Base-by-base conservation (phyloP, 2,797 vertebrate genomes). In the Eulemur mongoz region DNA sequence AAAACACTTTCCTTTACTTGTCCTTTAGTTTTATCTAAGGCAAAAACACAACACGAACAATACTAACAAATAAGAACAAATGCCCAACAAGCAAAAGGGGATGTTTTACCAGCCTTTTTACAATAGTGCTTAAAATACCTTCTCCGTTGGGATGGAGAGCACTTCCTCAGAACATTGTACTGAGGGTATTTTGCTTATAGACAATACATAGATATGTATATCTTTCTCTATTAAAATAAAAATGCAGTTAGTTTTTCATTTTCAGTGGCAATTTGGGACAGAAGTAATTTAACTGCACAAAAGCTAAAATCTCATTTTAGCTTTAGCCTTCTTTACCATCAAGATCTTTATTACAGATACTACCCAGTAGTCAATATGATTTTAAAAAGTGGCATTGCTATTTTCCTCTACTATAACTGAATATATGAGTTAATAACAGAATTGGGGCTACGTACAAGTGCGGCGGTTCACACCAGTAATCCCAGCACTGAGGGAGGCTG, bases 281-380 rank as follows among this genome's bases (percentile, higher is more conserved):
- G 72, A 94, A 65, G 32, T n/a, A n/a, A 45, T 45, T 3, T 82
- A 85, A 85, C 22, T 73, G 35, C n/a, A 54, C 27, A 65, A 94
- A 92, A 83, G 57, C 72, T 25, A 94, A 96, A 86, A 95, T n/a
- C 72, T 70, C 48, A 87, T 50, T 95, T 94, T 86, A 91, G 76
- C 38, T 81, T 90, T 87, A 72, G 54, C 25, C 50, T 94, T 92
- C 93, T 80, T 67, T 52, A 54, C 1, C 63, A 88, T 54, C 35
- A 76, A 78, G 18, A 80, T 59, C 38, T 80, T 89, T 87, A 69
- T 30, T 79, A 61, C 20, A 63, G 48, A 73, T 38, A 67, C 20
- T 11, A 67, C 38, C 23, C 50, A 80, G 50, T 54, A 83, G 63
- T 81, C 45, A 50, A 67, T 61, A 43, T 79, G 73, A 85, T 57